These are phyloP conservation scores for Enteromius paludinosus DNA, from an alignment of 2,797 vertebrate genomes.

Conservation along the genomic window DNA sequence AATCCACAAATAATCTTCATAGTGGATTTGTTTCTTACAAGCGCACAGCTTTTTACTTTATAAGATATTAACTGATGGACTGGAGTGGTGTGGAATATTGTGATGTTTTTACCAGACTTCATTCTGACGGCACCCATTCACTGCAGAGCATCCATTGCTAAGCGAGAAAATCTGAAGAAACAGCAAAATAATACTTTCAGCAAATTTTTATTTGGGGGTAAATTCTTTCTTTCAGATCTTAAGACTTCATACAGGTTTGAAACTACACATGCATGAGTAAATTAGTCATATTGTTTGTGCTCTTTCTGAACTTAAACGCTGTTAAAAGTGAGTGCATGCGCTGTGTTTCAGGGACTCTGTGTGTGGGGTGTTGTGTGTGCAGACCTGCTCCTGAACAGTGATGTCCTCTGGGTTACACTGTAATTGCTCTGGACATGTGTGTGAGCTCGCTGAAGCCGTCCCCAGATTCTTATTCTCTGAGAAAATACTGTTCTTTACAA, in stretches of 20 bases:
- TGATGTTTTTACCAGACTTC: not conserved
- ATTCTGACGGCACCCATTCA: not conserved
- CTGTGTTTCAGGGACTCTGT: not conserved
- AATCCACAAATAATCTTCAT: not conserved
- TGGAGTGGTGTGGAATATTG: not conserved
- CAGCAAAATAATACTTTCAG: not conserved
- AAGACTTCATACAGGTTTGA: not conserved
- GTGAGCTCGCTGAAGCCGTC: not conserved
- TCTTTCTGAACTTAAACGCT: not conserved
- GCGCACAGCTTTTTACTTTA: not conserved
- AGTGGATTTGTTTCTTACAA: not conserved
- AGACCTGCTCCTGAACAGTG: conserved; percentile 7
- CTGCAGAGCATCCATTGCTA: not conserved
- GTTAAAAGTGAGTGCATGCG: not conserved
- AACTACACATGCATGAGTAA: not conserved
- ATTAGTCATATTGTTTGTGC: not conserved
- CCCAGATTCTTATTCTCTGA: not conserved
- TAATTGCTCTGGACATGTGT: not conserved
- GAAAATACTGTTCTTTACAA: not conserved
- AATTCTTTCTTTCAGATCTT: not conserved
- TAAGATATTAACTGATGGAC: not conserved
- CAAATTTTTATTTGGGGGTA: not conserved
- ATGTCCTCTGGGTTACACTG: not conserved
- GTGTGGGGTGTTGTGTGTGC: not conserved
- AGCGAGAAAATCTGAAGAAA: not conserved